Percentiles rank a stretch among this genome's conserved stretches.
phyloP scores from a whole-genome alignment of 2,113 vertebrate genomes.

The Vulpes vulpes region DNA sequence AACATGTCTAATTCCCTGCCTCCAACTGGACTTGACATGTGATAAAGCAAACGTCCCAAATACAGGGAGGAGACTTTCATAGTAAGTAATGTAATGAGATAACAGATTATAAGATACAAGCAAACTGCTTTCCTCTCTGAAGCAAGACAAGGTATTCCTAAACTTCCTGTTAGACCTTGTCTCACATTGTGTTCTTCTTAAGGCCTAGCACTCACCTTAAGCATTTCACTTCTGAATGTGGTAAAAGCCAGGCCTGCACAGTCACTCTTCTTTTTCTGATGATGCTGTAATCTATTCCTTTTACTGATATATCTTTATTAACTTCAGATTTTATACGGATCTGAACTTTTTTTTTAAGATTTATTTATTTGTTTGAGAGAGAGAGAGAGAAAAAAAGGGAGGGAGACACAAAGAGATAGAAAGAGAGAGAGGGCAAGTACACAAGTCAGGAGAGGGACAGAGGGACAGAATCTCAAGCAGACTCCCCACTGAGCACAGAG shows the following conservation, averaged over 20 bases:
- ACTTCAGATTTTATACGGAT: conserved; percentile 39
- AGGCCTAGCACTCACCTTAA: neutral
- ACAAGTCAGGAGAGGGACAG: neutral
- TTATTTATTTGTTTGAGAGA: neutral
- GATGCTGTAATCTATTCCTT: neutral
- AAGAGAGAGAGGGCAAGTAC: neutral
- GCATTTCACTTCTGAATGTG: neutral
- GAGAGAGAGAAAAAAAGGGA: too few relatives aligned
- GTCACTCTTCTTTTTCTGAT: neutral
- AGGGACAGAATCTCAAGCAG: neutral
- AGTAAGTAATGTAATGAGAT: neutral
- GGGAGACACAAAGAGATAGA: too few relatives aligned
- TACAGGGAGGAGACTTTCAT: neutral
- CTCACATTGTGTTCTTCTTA: neutral
- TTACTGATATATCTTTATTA: neutral
- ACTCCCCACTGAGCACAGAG: neutral
- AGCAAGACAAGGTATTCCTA: neutral
- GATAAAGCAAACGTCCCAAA: conserved; percentile 21
- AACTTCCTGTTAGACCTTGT: neutral
- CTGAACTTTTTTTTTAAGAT: neutral
- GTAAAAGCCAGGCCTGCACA: neutral
- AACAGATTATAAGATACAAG: neutral
- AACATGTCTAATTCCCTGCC: neutral
- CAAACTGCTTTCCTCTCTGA: neutral
- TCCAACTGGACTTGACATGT: conserved; percentile 12